Conservation (phyloP, 2,113 vertebrate genomes). For the Melanerpes formicivorus region DNA sequence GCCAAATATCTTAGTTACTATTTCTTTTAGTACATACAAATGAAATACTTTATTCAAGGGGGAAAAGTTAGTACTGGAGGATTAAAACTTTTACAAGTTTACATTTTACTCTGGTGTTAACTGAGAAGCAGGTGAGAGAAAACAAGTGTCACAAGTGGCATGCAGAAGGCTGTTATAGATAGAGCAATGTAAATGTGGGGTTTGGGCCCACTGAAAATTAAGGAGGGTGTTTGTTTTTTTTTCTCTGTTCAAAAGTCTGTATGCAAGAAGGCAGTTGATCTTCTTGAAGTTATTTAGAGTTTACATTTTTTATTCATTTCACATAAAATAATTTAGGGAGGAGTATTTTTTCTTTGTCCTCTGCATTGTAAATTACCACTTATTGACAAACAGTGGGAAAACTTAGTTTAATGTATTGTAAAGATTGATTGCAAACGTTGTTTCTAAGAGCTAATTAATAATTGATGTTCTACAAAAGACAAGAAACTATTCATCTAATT, state of each 20-base stretch:
- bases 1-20: neutral
- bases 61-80: neutral
- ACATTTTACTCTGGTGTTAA: neutral
- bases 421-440: neutral
- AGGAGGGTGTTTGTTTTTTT: neutral
- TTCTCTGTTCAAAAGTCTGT: neutral
- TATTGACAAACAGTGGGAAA: neutral
- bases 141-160: neutral
- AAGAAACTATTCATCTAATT: neutral
- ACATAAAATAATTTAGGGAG: neutral
- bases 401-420: neutral
- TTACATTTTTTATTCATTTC: neutral
- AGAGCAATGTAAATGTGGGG: neutral
- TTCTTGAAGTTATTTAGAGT: neutral
- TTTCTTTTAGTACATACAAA: neutral
- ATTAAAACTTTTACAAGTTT: neutral
- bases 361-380: neutral
- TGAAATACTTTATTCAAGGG: neutral
- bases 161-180: neutral
- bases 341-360: neutral
- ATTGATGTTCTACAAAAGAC: neutral
- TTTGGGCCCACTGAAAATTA: neutral
- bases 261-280: neutral
- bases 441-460: neutral
- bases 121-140: neutral